A percentile compares a stretch with the other conserved stretches of the same genome.
Conservation (phyloP, 2,113 vertebrate genomes). For the Marcusenius ussheri region DNA sequence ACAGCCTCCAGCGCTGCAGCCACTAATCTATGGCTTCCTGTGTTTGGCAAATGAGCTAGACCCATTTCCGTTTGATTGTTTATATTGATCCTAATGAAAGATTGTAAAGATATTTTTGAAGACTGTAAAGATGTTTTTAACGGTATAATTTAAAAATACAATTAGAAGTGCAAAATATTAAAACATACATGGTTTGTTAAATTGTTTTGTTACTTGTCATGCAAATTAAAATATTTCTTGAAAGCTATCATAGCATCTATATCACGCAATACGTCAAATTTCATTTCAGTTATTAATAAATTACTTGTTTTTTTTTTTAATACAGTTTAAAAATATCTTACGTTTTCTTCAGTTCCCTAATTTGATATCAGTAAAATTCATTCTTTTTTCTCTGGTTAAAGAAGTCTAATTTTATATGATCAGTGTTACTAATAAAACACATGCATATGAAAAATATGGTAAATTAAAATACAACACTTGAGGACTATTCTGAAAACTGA, state of each 20-base stretch:
- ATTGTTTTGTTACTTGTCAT: not conserved
- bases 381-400: not conserved
- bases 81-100: not conserved
- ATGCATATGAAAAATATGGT: not conserved
- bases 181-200: not conserved
- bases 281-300: not conserved
- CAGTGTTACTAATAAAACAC: not conserved
- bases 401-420: not conserved
- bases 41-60: not conserved
- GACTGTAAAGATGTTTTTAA: not conserved
- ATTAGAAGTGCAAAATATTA: not conserved
- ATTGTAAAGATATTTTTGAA: not conserved
- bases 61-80: not conserved
- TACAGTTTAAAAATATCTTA: not conserved
- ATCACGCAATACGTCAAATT: not conserved
- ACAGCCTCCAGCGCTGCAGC: not conserved
- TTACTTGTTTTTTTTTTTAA: not conserved
- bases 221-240: not conserved
- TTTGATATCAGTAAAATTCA: not conserved
- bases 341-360: not conserved
- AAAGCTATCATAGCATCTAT: not conserved
- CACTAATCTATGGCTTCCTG: not conserved
- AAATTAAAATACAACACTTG: not conserved
- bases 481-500: not conserved
- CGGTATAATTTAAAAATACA: not conserved